phyloP scores from a whole-genome alignment of 2,113 vertebrate genomes.

The Brachirus orientalis region DNA sequence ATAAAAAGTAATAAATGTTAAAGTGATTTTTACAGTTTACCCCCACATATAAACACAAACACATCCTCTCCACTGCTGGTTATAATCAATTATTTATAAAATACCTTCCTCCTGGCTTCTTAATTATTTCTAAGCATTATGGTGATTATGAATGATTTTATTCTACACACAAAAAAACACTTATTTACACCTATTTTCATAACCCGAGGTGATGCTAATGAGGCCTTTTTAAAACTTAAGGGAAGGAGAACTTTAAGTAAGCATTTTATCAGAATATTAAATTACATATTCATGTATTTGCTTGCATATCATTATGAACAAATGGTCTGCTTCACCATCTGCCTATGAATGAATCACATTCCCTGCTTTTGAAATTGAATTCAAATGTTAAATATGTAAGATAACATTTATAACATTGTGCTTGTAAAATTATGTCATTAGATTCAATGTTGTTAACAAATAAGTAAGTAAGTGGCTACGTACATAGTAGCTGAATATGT shows the following conservation, averaged over 20 bases:
- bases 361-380: too few relatives aligned
- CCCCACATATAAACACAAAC: slow-evolving; percentile 9
- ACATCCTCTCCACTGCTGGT: not conserved
- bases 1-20: slow-evolving; percentile 1
- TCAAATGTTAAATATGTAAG: too few relatives aligned
- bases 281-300: slow-evolving; percentile 45
- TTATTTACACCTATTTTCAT: slow-evolving; percentile 6
- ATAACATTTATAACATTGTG: too few relatives aligned
- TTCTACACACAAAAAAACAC: slow-evolving; percentile 36
- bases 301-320: too few relatives aligned
- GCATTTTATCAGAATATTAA: slow-evolving; percentile 46
- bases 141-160: slow-evolving; percentile 37
- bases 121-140: slow-evolving; percentile 46
- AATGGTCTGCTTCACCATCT: too few relatives aligned
- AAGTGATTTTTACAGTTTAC: not conserved
- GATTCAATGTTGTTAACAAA: too few relatives aligned
- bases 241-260: slow-evolving; percentile 51
- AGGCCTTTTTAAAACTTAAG: slow-evolving; percentile 44
- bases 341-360: too few relatives aligned
- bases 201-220: slow-evolving; percentile 39
- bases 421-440: too few relatives aligned
- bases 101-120: slow-evolving; percentile 32
- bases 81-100: slow-evolving; percentile 50
- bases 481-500: too few relatives aligned
- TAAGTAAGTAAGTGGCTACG: too few relatives aligned